Conservation (phyloP, 2,888 invertebrate genomes). For the Ptychoptera contaminata region DNA sequence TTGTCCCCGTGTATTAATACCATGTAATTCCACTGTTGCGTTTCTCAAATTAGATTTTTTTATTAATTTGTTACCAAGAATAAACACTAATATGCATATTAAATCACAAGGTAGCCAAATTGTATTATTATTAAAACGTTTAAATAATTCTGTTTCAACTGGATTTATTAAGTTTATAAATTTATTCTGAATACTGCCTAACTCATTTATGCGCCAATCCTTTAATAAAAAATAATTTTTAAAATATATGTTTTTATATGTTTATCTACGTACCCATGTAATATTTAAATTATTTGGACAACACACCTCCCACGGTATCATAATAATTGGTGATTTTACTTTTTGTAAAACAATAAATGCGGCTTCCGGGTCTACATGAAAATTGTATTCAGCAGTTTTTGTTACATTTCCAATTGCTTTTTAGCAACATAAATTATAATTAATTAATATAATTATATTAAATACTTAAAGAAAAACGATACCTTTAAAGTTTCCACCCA, state of each 20-base stretch:
- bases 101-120: slow-evolving; percentile 36
- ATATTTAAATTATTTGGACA: slow-evolving; percentile 23
- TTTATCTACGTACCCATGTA: slow-evolving; percentile 17
- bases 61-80: slow-evolving; percentile 29
- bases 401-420: slow-evolving; percentile 41
- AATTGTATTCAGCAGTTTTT: slow-evolving; percentile 59
- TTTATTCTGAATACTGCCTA: slow-evolving; percentile 29
- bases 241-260: no score
- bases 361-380: slow-evolving; percentile 60
- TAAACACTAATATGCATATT: slow-evolving; percentile 31
- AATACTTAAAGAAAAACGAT: no score
- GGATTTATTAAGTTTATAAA: slow-evolving; percentile 34
- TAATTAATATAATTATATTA: no score
- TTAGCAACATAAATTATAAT: background rate
- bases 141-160: slow-evolving; percentile 30
- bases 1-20: slow-evolving; percentile 43
- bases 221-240: slow-evolving; percentile 15
- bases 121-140: slow-evolving; percentile 2
- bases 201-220: slow-evolving; percentile 36
- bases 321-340: slow-evolving; percentile 37
- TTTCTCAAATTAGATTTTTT: slow-evolving; percentile 24
- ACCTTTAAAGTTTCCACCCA: slow-evolving; percentile 49
- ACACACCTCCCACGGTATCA: slow-evolving; percentile 58
- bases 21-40: slow-evolving; percentile 41
- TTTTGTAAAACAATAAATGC: slow-evolving; percentile 50